Evolutionary conservation across 1,140 invertebrate species (phyloP), one percentile per base, ranked within the genome.

Genomic region (Lasioglossum albipes): DNA sequence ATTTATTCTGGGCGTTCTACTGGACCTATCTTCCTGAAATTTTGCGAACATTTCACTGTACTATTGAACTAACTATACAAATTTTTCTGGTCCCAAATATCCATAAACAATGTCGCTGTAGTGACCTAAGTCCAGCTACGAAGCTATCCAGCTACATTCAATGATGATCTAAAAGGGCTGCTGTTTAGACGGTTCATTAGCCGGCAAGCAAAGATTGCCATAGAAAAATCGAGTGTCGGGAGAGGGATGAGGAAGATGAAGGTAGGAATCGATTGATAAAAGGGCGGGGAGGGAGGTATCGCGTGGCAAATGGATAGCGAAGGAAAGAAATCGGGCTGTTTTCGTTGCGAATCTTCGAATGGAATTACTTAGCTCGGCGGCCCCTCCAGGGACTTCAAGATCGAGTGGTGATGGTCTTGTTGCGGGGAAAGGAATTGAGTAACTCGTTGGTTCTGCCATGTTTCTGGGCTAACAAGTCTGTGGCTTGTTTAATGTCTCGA

Each of bases 311-410:
- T 16, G 41, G 41, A 49, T 12, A 45, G 22, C 18, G 27, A 45
- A 61, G n/a, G 79, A 42, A 70, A 45, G 22, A 57, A 61, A 68
- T 2, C 27, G 42, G 36, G 20, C 64, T 45, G 36, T 59, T 67
- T 80, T 69, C 75, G 71, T 84, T 75, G 45, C 67, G 79, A 82
- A 45, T 83, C 76, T 75, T 85, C 84, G 76, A 83, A 86, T 86
- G 84, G 69, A 86, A 86, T 86, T 86, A 86, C 77, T 86, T 86
- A 79, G 75, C 73, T 85, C 69, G 73, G 83, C 80, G 65, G 42
- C 85, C 54, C 84, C 81, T 70, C 77, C 54, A 81, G 81, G 81
- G 76, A 42, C 36, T 31, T 20, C 54, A 69, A 73, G 68, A 68
- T 31, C 42, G 42, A 10, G 42, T 45, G 42, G 42, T 12, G 52